These are phyloP conservation scores for Malacoctenus gilli DNA, from an alignment of 2,797 vertebrate genomes.

Conservation along the genomic window DNA sequence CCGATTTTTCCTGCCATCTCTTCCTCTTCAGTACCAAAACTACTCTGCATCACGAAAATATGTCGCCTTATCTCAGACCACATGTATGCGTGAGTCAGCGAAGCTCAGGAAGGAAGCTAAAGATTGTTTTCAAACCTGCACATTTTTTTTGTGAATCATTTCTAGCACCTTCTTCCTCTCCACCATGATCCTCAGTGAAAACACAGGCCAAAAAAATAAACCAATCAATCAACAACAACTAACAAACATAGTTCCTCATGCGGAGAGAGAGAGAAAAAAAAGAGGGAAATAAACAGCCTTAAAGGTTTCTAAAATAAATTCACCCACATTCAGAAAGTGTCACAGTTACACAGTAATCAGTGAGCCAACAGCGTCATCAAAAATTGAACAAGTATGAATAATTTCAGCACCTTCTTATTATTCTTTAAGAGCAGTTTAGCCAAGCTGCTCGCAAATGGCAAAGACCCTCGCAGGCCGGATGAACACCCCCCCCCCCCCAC, in stretches of 20 bases:
- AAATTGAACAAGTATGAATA: constrained; percentile 27
- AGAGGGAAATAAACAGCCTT: constrained; percentile 12
- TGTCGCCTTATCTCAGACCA: no score
- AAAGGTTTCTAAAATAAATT: constrained; percentile 18
- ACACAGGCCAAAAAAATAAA: neutral
- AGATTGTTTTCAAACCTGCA: constrained; percentile 11
- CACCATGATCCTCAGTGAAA: constrained; percentile 15
- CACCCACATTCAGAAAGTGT: constrained; percentile 10
- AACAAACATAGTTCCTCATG: constrained; percentile 6
- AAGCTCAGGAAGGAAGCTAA: constrained; percentile 25
- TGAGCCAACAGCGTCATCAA: constrained; percentile 23
- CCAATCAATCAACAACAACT: neutral
- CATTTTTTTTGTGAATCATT: constrained; percentile 45
- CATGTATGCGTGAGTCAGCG: constrained; percentile 35
- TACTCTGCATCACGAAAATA: no score
- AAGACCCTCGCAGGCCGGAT: constrained; percentile 36
- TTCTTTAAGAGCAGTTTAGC: constrained; percentile 30
- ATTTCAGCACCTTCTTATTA: neutral
- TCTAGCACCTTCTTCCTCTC: constrained; percentile 36
- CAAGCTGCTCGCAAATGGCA: constrained; percentile 10
- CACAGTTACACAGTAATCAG: constrained; percentile 12
- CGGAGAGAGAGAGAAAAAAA: no score
- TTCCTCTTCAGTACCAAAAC: no score
- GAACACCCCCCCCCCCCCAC: no score
- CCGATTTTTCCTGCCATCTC: no score